Evolutionary conservation across 2,888 invertebrate species (phyloP), one percentile per base, ranked within the genome.

Genomic region (Taphrorychus bicolor): DNA sequence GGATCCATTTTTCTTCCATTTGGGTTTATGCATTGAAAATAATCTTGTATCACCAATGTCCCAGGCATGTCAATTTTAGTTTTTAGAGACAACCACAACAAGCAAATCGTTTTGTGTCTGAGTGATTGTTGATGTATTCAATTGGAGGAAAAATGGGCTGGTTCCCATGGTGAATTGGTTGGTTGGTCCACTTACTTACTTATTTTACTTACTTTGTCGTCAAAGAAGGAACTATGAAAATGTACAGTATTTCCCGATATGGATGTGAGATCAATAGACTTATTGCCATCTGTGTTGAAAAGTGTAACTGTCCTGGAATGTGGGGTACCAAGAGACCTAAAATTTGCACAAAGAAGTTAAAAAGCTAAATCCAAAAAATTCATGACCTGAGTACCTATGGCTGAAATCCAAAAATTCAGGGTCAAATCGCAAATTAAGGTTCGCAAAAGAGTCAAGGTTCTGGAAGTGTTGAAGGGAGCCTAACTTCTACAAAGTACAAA

Each of bases 151-250:
- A n/a, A n/a, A n/a, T n/a, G n/a, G n/a, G n/a, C n/a, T n/a, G n/a
- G n/a, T n/a, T n/a, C n/a, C n/a, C n/a, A n/a, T n/a, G n/a, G n/a
- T n/a, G n/a, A n/a, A n/a, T n/a, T n/a, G n/a, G n/a, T n/a, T n/a
- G n/a, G n/a, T n/a, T n/a, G n/a, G n/a, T n/a, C n/a, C n/a, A n/a
- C n/a, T n/a, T n/a, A n/a, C n/a, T n/a, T n/a, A n/a, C n/a, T n/a
- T n/a, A n/a, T n/a, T n/a, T n/a, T 22, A 63, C 82, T 83, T 82
- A 97, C 96, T 89, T 96, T 96, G 78, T 95, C 91, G 79, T 95
- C 92, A 83, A 97, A 97, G 87, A 98, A 97, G 73, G 97, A 97
- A 78, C 97, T 96, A 83, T 98, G 96, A 86, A 98, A 98, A 85
- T 96, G 94, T 32, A 93, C 91, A 75, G 95, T 95, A 82, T 91